Evolutionary conservation across 2,113 vertebrate genomes (phyloP).

Genomic region (Microtus pennsylvanicus): DNA sequence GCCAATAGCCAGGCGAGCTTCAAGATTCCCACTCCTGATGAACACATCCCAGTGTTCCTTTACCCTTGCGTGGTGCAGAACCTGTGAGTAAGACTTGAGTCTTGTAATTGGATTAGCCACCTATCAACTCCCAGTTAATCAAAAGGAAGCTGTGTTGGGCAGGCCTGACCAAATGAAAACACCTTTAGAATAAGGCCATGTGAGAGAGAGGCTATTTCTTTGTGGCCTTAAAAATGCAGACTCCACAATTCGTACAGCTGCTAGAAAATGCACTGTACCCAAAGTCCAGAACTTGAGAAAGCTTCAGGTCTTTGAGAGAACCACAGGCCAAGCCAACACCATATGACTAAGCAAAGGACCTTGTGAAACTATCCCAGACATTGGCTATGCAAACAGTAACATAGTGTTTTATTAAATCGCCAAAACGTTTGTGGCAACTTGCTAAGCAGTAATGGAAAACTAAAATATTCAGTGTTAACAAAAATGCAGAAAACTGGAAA

Average conservation of each 20-base stretch:
- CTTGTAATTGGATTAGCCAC: neutral
- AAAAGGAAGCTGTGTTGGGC: neutral
- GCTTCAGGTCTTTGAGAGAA: neutral
- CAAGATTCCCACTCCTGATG: neutral
- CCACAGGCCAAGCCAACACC: neutral
- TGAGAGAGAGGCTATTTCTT: neutral
- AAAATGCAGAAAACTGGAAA: conserved; percentile 15
- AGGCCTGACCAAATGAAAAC: neutral
- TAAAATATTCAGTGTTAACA: neutral
- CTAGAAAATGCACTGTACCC: neutral
- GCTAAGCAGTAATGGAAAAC: neutral
- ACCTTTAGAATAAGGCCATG: neutral
- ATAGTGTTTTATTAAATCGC: neutral
- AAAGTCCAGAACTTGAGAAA: neutral
- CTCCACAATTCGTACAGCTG: neutral
- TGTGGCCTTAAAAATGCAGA: neutral
- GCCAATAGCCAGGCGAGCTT: neutral
- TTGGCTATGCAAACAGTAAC: neutral
- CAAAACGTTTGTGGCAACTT: neutral
- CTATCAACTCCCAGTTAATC: neutral
- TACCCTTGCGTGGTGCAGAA: neutral
- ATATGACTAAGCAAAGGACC: neutral
- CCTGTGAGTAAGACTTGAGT: neutral
- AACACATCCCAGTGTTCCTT: neutral
- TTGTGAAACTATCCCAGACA: neutral